Evolutionary conservation across 2,888 invertebrate genomes (phyloP), one percentile per base, ranked within the genome.

Genomic region (Microchrysa polita): DNA sequence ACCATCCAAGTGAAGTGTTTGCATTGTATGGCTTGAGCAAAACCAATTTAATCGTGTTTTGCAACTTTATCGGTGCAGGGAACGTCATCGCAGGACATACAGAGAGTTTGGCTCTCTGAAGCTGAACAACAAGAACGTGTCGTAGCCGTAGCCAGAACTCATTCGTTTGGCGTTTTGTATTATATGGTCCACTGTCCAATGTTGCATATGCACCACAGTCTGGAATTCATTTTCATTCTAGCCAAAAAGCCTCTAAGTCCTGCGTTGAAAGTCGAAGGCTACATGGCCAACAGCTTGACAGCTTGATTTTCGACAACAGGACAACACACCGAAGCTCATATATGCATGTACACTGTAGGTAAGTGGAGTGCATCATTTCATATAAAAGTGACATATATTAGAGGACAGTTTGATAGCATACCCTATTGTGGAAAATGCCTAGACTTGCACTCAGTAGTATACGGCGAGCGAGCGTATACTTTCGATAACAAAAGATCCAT

Each of bases 41-140:
- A 75, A 75, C 75, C 75, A 75, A 75, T 75, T 75, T 75, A 75
- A 75, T 75, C 75, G 67, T 75, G 75, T 75, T 75, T 72, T 74
- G 74, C 72, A 75, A 75, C 73, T 75, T 75, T 75, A 75, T 75
- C 75, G 72, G 72, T 75, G 75, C 63, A 59, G 67, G 52, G 53
- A 65, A 65, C 65, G 65, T 65, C 69, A 57, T 55, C 69, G n/a
- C n/a, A 69, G 69, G 57, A 57, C 27, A 34, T 34, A 5, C 27
- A 2, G 27, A 5, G 27, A n/a, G n/a, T 16, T 34, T 34, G 44
- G 48, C 20, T 48, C 40, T 1, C 14, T 67, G 53, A 23, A 59
- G 14, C 14, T 67, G 53, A 23, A 59, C 22, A 57, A 22, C 48
- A 48, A n/a, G 48, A n/a, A 48, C 16, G 48, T 34, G 27, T 34